A percentile compares a stretch with the other conserved stretches of the same genome.
Conservation (phyloP, 2,113 vertebrate genomes). For the Cnemophilus loriae region DNA sequence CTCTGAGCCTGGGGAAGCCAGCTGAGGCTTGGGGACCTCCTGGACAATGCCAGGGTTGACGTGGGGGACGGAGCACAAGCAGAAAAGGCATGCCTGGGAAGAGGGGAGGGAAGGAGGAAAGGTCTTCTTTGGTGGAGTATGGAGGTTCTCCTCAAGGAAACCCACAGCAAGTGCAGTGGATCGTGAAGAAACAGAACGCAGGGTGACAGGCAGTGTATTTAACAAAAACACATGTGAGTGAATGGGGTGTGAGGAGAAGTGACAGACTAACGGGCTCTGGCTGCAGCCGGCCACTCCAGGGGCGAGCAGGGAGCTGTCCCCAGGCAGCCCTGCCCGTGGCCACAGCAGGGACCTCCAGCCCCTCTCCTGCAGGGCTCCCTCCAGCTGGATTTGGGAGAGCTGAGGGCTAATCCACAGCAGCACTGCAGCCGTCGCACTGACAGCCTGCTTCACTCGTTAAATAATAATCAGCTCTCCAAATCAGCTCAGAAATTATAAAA, state of each 20-base stretch:
- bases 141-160: slow-evolving; percentile 17
- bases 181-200: slow-evolving; percentile 35
- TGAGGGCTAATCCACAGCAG: background rate
- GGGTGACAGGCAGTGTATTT: slow-evolving; percentile 45
- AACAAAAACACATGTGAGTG: background rate
- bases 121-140: background rate
- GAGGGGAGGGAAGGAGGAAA: background rate
- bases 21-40: background rate
- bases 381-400: background rate
- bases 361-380: too few species aligned
- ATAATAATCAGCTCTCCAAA: slow-evolving; percentile 55
- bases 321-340: background rate
- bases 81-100: background rate
- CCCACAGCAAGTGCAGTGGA: background rate
- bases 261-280: background rate
- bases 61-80: background rate
- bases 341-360: background rate
- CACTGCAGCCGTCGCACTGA: background rate
- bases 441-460: slow-evolving; percentile 28
- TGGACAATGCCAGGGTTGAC: background rate
- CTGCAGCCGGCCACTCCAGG: background rate
- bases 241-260: slow-evolving; percentile 13
- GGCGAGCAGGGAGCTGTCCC: background rate
- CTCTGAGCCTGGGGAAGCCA: background rate
- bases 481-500: slow-evolving; percentile 58